A percentile compares a stretch with the other conserved stretches of the same genome.
Evolutionary conservation across 2,797 vertebrate species (phyloP).

Genomic region (Ctenosaura bakeri): DNA sequence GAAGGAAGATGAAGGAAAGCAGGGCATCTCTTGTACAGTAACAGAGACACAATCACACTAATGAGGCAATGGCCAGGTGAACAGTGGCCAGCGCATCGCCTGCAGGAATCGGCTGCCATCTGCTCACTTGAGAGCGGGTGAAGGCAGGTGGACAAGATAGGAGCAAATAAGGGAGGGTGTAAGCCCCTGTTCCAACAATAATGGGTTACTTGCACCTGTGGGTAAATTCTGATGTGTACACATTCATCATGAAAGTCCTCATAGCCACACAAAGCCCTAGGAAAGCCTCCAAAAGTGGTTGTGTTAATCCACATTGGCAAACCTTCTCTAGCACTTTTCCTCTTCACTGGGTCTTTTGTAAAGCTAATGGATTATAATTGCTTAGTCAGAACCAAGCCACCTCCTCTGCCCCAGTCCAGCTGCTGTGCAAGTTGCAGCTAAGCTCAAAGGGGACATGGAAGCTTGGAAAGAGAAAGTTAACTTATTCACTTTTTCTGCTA

Average conservation of each 20-base stretch:
- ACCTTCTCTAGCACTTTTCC: background rate
- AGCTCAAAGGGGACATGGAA: background rate
- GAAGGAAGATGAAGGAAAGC: background rate
- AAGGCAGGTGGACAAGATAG: background rate
- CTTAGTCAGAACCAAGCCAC: background rate
- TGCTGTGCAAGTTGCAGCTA: background rate
- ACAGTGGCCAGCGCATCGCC: background rate
- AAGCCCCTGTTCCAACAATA: background rate
- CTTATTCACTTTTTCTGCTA: background rate
- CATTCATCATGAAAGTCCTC: background rate
- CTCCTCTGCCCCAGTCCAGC: background rate
- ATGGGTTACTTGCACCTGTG: background rate
- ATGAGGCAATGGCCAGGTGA: conserved; percentile 1
- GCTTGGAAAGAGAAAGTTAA: background rate
- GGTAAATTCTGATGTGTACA: background rate
- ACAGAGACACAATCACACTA: background rate
- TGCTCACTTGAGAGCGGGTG: conserved; percentile 1
- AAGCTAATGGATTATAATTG: background rate
- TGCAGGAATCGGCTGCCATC: background rate
- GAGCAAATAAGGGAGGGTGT: background rate
- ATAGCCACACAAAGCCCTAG: background rate
- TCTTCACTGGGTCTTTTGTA: background rate
- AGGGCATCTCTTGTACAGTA: background rate
- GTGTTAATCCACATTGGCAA: background rate
- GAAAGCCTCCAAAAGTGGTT: no score